Evolutionary conservation across 2,113 vertebrate genomes (phyloP), one percentile per base, ranked within the genome.

Genomic region (Urocynchramus pylzowi): DNA sequence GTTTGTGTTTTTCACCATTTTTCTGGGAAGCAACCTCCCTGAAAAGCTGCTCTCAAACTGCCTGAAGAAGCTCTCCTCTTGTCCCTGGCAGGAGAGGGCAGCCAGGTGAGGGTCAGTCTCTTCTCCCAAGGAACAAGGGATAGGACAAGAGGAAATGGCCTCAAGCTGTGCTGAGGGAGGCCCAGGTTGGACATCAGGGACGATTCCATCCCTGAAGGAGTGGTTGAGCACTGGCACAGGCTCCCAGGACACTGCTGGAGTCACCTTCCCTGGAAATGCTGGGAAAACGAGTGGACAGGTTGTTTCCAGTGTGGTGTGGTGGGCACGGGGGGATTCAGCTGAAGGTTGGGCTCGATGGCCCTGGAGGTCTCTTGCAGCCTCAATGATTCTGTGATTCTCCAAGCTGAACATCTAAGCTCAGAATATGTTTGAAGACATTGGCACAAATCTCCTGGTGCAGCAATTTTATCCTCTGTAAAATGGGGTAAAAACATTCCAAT

Each of bases 241-340:
- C 59, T 65, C 57, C 57, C 81, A n/a, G 49, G 70, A 30, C 70
- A 4, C 14, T 15, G 63, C 61, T 77, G 84, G 45, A 8, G 11
- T 16, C 73, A 3, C 27, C 63, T 28, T 3, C 28, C 64, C 74
- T 17, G 64, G 54, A 11, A 45, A 6, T 4, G 54, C 1, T 20
- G 54, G 73, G 4, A 16, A 21, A 33, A 69, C 0, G 0, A 61
- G 64, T 2, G 19, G 23, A 9, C 0, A 5, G 11, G 31, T 4
- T 11, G 37, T 22, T 42, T 37, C 44, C 71, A 14, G 1, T 0
- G 35, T 4, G 45, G 21, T 3, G 4, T 27, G 28, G 26, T 30
- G 84, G 83, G 30, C 30, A 30, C 2, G 2, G 52, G 6, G 50
- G 21, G 21, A 9, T 16, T 33, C 53, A 23, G 63, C 53, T 33